Conservation (phyloP, 1,140 invertebrate species). For the Heliconius himera region DNA sequence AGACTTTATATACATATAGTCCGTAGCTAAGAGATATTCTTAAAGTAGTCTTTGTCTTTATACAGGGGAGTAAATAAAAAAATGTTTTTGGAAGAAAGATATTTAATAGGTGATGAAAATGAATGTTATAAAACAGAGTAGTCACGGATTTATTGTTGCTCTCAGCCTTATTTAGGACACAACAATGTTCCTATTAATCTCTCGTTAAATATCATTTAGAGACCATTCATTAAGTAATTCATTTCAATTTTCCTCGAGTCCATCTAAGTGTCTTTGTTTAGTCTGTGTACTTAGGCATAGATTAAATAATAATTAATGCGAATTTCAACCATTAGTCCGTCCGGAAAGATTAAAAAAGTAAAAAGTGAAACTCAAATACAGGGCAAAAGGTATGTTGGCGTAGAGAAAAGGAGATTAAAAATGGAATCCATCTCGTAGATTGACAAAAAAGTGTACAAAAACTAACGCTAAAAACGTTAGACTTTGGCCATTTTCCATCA, state of each 20-base stretch:
- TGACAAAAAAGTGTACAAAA: constrained; percentile 18
- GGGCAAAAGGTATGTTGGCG: constrained; percentile 10
- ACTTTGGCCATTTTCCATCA: constrained; percentile 20
- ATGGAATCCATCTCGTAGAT: constrained; percentile 20
- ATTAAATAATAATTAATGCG: constrained; percentile 31
- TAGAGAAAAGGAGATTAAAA: constrained; percentile 25
- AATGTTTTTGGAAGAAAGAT: neutral
- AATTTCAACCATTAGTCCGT: neutral
- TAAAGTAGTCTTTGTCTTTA: neutral
- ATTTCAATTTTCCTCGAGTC: no score
- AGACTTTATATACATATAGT: neutral
- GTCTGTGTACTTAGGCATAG: constrained; percentile 31
- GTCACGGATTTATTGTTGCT: no score
- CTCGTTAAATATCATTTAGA: no score
- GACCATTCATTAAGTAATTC: no score
- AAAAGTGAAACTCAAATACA: constrained; percentile 3
- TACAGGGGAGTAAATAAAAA: neutral
- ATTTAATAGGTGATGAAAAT: constrained; percentile 29
- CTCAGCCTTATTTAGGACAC: no score
- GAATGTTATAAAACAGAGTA: constrained; percentile 35
- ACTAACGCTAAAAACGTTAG: constrained; percentile 16
- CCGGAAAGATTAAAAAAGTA: neutral
- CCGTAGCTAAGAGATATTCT: neutral
- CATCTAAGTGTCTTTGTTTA: constrained; percentile 33
- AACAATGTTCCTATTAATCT: no score